These are phyloP conservation scores for Enteromius unitaeniatus DNA, from an alignment of 2,797 vertebrate species.

Conservation along the genomic window DNA sequence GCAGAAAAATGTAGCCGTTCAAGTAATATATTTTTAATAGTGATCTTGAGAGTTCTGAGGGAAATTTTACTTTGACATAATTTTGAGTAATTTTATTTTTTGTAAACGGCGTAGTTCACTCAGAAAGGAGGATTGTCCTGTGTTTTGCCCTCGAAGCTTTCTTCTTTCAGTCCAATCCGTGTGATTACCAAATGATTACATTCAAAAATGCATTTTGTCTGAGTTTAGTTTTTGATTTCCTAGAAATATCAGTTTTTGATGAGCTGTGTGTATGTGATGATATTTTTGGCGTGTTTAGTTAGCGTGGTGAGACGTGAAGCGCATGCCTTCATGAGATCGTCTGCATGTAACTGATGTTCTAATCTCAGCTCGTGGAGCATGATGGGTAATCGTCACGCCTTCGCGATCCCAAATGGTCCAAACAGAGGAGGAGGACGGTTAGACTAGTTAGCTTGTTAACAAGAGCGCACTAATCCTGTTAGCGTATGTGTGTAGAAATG, in stretches of 20 bases:
- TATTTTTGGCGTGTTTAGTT: too few species aligned
- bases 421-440: neutral
- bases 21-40: neutral
- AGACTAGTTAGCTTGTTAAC: slow-evolving; percentile 9
- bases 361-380: neutral
- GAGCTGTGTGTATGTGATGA: too few species aligned
- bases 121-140: too few species aligned
- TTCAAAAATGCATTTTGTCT: too few species aligned
- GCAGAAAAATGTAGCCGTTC: neutral
- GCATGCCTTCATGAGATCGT: neutral
- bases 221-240: too few species aligned
- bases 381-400: neutral
- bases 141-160: too few species aligned
- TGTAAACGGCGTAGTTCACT: too few species aligned
- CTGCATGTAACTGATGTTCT: neutral
- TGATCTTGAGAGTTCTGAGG: neutral
- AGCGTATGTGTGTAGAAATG: slow-evolving; percentile 8
- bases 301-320: neutral
- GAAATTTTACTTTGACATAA: too few species aligned
- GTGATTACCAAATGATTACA: too few species aligned
- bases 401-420: neutral
- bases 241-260: too few species aligned
- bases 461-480: neutral
- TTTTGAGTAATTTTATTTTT: too few species aligned
- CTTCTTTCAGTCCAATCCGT: too few species aligned